Evolutionary conservation across 1,140 invertebrate genomes (phyloP), one percentile per base, ranked within the genome.

Genomic region (Pygmarrhopalites habei): DNA sequence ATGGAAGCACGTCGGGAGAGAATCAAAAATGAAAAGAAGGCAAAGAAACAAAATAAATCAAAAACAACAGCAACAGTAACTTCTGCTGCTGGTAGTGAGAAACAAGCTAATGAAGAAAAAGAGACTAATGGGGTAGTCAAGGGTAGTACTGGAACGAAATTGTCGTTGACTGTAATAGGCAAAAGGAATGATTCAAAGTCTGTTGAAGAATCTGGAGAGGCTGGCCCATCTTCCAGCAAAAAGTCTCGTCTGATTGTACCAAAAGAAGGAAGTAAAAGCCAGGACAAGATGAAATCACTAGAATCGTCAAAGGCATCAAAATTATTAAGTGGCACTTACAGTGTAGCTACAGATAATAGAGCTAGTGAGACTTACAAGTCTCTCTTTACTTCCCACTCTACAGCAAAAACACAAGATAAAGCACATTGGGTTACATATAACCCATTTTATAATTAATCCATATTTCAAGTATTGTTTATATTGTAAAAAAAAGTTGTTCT

Each of bases 281-380:
- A 43, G 19, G 15, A 64, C 66, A 58, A 58, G 65, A 79, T 46
- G 75, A 19, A n/a, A n/a, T 7, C 44, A 5, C 7, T 19, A 47
- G n/a, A 41, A 21, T 21, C 44, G 32, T 23, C 17, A 21, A 83
- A 68, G 85, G 85, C 75, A 85, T 84, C 82, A 30, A 82, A 85
- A 56, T 89, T 87, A 71, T 90, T 90, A 74, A 82, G 86, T 3
- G 89, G 85, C 72, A 80, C 80, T 44, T 92, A 92, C 72, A 91
- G 88, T 73, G 83, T 95, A 44, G 87, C 90, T n/a, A 86, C 92
- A 69, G 93, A 98, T 79, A 89, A 92, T 0, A 89, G 88, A 68
- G 86, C 86, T 0, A 89, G 86, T 61, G 86, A 91, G 75, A 91
- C 93, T 1, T 95, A 89, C 73, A 99, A 98, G 77, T 96, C 93